Conservation (phyloP, 2,797 vertebrate species). For the Artibeus lituratus region DNA sequence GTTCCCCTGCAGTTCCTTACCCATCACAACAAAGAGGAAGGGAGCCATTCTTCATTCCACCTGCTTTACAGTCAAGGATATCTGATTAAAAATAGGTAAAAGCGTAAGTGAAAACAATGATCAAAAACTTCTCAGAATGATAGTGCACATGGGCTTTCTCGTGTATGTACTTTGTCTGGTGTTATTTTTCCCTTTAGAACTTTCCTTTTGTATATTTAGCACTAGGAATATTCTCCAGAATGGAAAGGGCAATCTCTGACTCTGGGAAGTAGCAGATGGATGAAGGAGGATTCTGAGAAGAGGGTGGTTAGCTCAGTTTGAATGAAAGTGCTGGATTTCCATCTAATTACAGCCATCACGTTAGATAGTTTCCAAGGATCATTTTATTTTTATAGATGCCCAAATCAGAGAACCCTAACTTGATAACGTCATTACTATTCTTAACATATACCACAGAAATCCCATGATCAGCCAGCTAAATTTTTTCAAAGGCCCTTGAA, state of each 20-base stretch:
- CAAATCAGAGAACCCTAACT: neutral
- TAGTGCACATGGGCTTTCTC: neutral
- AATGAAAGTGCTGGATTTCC: conserved; percentile 25
- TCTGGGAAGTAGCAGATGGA: conserved; percentile 41
- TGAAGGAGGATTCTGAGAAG: conserved; percentile 23
- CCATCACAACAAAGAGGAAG: neutral
- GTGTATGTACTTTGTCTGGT: neutral
- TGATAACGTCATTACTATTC: conserved; percentile 31
- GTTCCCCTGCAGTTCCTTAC: neutral
- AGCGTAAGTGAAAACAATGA: neutral
- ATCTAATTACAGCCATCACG: conserved; percentile 18
- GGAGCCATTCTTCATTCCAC: neutral
- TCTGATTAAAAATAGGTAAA: neutral
- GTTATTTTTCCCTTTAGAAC: neutral
- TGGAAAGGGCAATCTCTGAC: conserved; percentile 29
- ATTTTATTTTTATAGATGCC: conserved; percentile 27
- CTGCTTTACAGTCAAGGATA: neutral
- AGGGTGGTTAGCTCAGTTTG: neutral
- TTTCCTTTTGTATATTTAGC: neutral
- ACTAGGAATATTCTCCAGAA: neutral
- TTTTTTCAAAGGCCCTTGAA: conserved; percentile 30
- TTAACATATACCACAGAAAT: conserved; percentile 33
- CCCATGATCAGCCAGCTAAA: conserved; percentile 25
- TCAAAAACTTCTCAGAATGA: neutral
- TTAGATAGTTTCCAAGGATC: conserved; percentile 23